Base-by-base conservation (phyloP, 2,797 vertebrate genomes). In the Euphonia xanthogaster region DNA sequence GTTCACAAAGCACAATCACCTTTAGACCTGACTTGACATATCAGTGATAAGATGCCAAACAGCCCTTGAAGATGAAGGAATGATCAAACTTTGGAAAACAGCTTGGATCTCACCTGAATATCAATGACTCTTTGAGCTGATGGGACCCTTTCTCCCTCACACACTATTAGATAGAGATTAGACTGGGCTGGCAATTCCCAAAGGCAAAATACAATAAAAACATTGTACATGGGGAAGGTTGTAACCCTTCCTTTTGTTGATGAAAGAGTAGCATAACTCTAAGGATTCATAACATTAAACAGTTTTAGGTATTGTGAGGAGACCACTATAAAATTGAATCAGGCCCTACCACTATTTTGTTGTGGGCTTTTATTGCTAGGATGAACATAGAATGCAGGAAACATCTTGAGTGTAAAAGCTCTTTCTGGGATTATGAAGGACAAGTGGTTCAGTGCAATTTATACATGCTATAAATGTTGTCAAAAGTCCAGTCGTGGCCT, bases 141-240 rank as follows among this genome's bases (percentile, higher is more conserved):
- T 94, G 87, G 94, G 85, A 94, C 70, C 74, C 92, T 93, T 88
- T 86, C 54, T 93, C 70, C 73, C 93, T 91, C 81, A 70, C 51
- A 91, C 42, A 73, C 87, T 93, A 94, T 96, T 95, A 97, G 84
- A 91, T 60, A 91, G 70, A 94, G 73, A 96, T 96, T 93, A 90
- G 74, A 61, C 85, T 86, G 57, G 66, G 45, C 73, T 94, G 85
- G 70, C 94, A 94, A 96, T 93, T 97, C 95, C 95, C 93, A 94
- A 93, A 93, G 93, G 96, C 79, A 93, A 96, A 96, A 95, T 95
- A 96, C 96, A 96, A 97, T 94, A 93, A 96, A 94, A 96, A 88
- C 79, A 68, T 73, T 88, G 94, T 95, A 94, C 90, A 75, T 79
- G 79, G 76, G 66, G 75, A 93, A 95, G 91, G 95, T 93, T 95